phyloP scores from a whole-genome alignment of 2,113 vertebrate genomes.

The Patagioenas fasciata region DNA sequence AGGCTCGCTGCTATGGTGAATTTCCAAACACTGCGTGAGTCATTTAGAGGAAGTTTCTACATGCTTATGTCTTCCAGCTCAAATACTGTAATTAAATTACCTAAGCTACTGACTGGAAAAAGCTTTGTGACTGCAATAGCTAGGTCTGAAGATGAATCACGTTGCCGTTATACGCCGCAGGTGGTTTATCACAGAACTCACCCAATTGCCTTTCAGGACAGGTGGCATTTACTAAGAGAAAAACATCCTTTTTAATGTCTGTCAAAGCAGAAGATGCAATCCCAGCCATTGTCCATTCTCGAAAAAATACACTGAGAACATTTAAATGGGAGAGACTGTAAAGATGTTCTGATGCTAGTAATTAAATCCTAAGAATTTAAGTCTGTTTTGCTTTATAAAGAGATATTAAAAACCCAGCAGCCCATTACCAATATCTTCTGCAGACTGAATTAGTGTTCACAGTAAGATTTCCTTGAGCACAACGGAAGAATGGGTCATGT shows the following conservation, averaged over 20 bases:
- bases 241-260: background rate
- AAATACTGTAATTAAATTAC: constrained; percentile 64
- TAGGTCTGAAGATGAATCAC: constrained; percentile 62
- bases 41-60: constrained; percentile 48
- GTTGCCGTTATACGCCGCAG: background rate
- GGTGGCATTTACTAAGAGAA: constrained; percentile 16
- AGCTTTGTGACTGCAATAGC: constrained; percentile 30
- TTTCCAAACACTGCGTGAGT: constrained; percentile 49
- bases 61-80: constrained; percentile 36
- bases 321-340: background rate
- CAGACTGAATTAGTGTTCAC: background rate
- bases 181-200: constrained; percentile 54
- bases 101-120: constrained; percentile 46
- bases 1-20: constrained; percentile 8
- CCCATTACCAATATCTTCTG: background rate
- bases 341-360: background rate
- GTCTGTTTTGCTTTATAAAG: background rate
- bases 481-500: background rate
- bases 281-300: background rate
- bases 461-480: background rate
- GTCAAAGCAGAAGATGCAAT: background rate
- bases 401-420: background rate
- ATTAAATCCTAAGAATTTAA: background rate
- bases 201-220: constrained; percentile 22
- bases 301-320: background rate